phyloP scores from a whole-genome alignment of 2,888 invertebrate species.

The Myathropa florea region DNA sequence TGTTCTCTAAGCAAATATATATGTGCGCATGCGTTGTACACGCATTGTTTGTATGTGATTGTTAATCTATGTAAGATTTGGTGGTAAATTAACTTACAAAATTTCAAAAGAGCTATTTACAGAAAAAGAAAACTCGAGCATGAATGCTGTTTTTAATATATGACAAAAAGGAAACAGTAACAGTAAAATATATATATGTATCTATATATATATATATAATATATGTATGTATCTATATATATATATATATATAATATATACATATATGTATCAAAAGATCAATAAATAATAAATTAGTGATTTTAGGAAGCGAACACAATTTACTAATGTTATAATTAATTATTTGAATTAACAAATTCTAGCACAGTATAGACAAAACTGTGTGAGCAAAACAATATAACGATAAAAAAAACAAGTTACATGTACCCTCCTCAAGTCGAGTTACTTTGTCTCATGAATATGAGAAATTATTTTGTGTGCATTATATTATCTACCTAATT shows the following conservation, averaged over 20 bases:
- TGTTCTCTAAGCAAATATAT: conserved; percentile 31
- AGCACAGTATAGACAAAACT: conserved; percentile 67
- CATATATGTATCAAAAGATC: conserved; percentile 27
- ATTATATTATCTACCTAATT: conserved; percentile 64
- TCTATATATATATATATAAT: conserved; percentile 35
- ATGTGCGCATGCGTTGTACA: not conserved
- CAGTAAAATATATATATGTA: conserved; percentile 17
- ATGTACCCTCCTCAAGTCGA: conserved; percentile 30
- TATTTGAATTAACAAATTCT: conserved; percentile 36
- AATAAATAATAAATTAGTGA: conserved; percentile 71
- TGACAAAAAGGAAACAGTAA: conserved; percentile 38
- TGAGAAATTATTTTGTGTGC: conserved; percentile 55
- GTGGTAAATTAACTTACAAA: conserved; percentile 48
- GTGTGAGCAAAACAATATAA: conserved; percentile 62
- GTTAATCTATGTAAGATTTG: conserved; percentile 54
- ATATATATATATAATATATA: conserved; percentile 20
- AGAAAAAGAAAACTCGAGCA: conserved; percentile 37
- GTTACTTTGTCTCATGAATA: conserved; percentile 36
- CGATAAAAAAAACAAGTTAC: conserved; percentile 24
- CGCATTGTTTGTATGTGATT: conserved; percentile 1
- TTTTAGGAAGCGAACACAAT: conserved; percentile 68
- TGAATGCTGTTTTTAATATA: conserved; percentile 53
- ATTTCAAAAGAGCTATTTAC: conserved; percentile 57
- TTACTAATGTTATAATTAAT: conserved; percentile 36
- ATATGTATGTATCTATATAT: too few species aligned